A percentile compares a stretch with the other conserved stretches of the same genome.
Evolutionary conservation across 2,113 vertebrate species (phyloP).

Genomic region (Bubo scandiacus): DNA sequence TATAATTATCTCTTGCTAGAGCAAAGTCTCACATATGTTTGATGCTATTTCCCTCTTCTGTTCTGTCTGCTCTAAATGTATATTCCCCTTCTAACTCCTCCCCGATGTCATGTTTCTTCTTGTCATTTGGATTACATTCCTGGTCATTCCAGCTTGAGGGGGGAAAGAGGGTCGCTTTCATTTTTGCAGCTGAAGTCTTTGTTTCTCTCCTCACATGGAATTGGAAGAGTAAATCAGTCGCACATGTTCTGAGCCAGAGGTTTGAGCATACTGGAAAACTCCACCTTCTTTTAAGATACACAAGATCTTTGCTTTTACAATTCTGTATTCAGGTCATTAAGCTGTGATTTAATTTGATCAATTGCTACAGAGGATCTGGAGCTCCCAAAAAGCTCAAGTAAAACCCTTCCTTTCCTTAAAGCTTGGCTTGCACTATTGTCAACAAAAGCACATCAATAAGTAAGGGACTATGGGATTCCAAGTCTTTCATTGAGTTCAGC

Average conservation of each 20-base stretch:
- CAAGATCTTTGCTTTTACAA: background rate
- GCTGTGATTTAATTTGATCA: background rate
- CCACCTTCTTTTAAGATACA: background rate
- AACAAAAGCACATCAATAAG: background rate
- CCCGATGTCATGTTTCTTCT: background rate
- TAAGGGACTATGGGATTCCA: background rate
- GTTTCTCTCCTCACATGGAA: background rate
- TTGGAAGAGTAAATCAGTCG: background rate
- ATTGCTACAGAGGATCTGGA: background rate
- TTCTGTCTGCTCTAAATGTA: background rate
- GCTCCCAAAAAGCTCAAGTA: background rate
- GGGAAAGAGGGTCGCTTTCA: background rate
- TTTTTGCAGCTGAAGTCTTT: background rate
- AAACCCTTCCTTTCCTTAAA: background rate
- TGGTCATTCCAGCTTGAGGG: background rate
- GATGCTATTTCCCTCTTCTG: background rate
- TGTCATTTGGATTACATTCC: background rate
- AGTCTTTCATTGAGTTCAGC: background rate
- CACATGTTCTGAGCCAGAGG: background rate
- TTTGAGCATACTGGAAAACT: background rate
- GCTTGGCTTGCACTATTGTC: background rate
- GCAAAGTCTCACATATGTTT: background rate
- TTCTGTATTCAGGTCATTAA: background rate
- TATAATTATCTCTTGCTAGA: slow-evolving; percentile 16
- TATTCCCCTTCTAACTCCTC: background rate